phyloP scores from a whole-genome alignment of 1,140 invertebrate genomes.

The Cydia splendana region DNA sequence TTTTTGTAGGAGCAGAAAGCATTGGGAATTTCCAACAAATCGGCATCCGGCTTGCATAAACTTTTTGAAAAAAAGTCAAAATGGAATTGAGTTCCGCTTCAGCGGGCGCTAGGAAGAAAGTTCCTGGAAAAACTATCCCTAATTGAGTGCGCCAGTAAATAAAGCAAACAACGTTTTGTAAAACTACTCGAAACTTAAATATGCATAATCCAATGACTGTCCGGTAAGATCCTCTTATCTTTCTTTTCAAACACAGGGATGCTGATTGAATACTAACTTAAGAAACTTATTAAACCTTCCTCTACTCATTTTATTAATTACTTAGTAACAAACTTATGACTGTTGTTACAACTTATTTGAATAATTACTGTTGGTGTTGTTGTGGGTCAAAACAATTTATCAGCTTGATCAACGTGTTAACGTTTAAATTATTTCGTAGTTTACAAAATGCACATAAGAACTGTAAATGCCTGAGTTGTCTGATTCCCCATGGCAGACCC shows the following conservation, averaged over 20 bases:
- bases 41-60: not conserved
- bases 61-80: not conserved
- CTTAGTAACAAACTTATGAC: too few species aligned
- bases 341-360: too few species aligned
- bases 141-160: slow-evolving; percentile 13
- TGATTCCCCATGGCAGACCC: not conserved
- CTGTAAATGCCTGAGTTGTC: too few species aligned
- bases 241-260: not conserved
- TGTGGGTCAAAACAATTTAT: too few species aligned
- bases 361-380: too few species aligned
- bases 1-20: not conserved
- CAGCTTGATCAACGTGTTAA: too few species aligned
- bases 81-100: not conserved
- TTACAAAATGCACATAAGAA: too few species aligned
- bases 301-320: not conserved
- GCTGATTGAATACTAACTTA: not conserved
- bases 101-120: slow-evolving; percentile 15
- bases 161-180: slow-evolving; percentile 9
- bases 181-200: slow-evolving; percentile 6
- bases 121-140: not conserved
- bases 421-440: too few species aligned
- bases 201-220: not conserved
- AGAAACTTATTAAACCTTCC: not conserved
- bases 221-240: not conserved
- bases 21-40: slow-evolving; percentile 3